These are phyloP conservation scores for Volucella inflata DNA, from an alignment of 2,888 invertebrate genomes.

Conservation along the genomic window DNA sequence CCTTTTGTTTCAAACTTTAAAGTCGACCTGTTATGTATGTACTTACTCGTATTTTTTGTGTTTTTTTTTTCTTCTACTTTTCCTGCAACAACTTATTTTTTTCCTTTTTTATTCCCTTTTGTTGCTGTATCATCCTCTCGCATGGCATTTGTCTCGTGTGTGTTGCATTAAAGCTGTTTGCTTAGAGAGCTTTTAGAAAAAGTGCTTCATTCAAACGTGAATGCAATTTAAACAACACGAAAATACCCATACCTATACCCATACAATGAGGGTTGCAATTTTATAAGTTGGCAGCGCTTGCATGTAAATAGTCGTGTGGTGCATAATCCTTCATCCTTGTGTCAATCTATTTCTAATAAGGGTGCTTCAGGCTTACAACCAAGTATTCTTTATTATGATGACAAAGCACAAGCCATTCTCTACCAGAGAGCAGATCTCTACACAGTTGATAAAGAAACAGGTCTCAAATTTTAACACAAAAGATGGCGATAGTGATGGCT, in stretches of 20 bases:
- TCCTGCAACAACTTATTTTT: constrained; percentile 35
- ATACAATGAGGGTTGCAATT: constrained; percentile 40
- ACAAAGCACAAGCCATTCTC: constrained; percentile 71
- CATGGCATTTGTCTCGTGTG: constrained; percentile 54
- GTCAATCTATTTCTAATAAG: constrained; percentile 75
- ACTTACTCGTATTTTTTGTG: constrained; percentile 7
- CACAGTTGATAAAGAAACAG: constrained; percentile 27
- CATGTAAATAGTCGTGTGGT: constrained; percentile 56
- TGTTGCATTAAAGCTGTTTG: constrained; percentile 71
- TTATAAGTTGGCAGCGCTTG: constrained; percentile 53
- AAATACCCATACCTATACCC: constrained; percentile 17
- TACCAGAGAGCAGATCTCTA: constrained; percentile 36
- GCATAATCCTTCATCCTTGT: constrained; percentile 71
- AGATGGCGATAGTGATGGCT: constrained; percentile 12
- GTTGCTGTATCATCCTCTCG: constrained; percentile 11
- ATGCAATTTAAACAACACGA: constrained; percentile 66
- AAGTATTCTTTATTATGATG: constrained; percentile 74
- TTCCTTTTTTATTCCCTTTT: too few relatives aligned
- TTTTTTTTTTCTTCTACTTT: constrained; percentile 25
- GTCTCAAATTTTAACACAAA: constrained; percentile 18
- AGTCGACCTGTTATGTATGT: constrained; percentile 37
- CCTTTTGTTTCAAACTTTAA: constrained; percentile 58
- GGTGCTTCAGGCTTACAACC: constrained; percentile 72
- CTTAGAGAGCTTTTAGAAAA: constrained; percentile 65
- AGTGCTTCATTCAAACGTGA: constrained; percentile 67